Evolutionary conservation across 2,888 invertebrate species (phyloP).

Genomic region (Antheraea assamensis): DNA sequence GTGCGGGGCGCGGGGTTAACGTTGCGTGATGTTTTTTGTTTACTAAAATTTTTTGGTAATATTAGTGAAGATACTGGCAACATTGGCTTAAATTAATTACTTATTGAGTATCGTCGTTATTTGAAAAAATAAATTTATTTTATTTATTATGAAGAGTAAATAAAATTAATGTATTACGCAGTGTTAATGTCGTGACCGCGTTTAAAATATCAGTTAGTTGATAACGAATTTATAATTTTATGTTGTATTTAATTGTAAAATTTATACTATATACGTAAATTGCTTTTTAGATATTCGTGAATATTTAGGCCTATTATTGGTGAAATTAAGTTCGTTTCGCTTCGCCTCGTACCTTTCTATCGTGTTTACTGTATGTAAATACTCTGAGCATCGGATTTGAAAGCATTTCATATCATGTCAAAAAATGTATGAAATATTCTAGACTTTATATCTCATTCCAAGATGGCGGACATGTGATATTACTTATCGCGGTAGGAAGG

Average conservation of each 20-base stretch:
- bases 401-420: neutral
- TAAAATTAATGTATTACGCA: neutral
- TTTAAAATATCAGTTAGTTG: constrained; percentile 61
- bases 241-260: constrained; percentile 45
- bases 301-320: constrained; percentile 53
- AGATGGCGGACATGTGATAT: neutral
- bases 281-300: constrained; percentile 58
- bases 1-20: neutral
- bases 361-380: neutral
- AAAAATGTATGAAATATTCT: neutral
- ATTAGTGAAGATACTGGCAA: neutral
- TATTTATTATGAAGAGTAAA: too few relatives aligned
- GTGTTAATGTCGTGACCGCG: constrained; percentile 5
- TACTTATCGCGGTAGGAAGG: constrained; percentile 25
- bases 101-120: too few relatives aligned
- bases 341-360: constrained; percentile 29
- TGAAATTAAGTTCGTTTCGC: constrained; percentile 52
- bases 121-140: too few relatives aligned
- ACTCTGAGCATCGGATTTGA: neutral
- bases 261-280: constrained; percentile 74
- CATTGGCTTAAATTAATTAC: neutral
- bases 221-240: constrained; percentile 74
- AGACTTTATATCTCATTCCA: neutral
- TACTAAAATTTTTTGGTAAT: neutral
- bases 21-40: neutral